Base-by-base conservation (phyloP, 2,888 invertebrate species). In the Podotricha telesiphe region DNA sequence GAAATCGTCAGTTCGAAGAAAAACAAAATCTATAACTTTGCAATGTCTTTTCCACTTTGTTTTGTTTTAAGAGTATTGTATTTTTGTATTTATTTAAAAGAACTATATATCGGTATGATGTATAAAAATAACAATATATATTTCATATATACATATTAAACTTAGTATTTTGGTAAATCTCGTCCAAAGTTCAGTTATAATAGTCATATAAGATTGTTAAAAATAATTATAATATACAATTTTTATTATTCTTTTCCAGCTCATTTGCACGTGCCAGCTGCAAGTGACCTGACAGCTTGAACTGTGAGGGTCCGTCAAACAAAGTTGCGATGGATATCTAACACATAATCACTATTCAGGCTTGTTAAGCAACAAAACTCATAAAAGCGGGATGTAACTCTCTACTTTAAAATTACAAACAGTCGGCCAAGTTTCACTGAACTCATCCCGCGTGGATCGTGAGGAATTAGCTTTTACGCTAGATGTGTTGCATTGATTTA, bases 321-420 rank as follows among this genome's bases (percentile, higher is more conserved):
- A 63, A 62, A 68, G 68, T 69, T 71, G 34, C 67, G 69, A 74
- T 55, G 42, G 73, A 69, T 67, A 72, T 47, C 63, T 59, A 71
- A 69, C 70, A 64, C 65, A 77, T 77, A 79, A 81, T 82, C 75
- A 71, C 77, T 79, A 80, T 81, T 82, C 80, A 78, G 75, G 77
- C 75, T 67, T 67, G 73, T 71, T 72, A 64, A 13, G 74, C 81
- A 87, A 87, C 87, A 84, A 87, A 89, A 87, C 88, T 89, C 88
- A 89, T 89, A 89, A 88, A 88, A 85, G 83, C 82, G 81, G 64
- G 69, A 62, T 86, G 83, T 86, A 85, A 85, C 86, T 87, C 86
- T 86, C 86, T 86, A 85, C 89, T 89, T 89, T 88, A 88, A 89
- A 89, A 91, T 90, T 90, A 89, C 89, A 87, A 89, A 89, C 90